Conservation (phyloP, 2,797 vertebrate species). For the Nyctibius grandis region DNA sequence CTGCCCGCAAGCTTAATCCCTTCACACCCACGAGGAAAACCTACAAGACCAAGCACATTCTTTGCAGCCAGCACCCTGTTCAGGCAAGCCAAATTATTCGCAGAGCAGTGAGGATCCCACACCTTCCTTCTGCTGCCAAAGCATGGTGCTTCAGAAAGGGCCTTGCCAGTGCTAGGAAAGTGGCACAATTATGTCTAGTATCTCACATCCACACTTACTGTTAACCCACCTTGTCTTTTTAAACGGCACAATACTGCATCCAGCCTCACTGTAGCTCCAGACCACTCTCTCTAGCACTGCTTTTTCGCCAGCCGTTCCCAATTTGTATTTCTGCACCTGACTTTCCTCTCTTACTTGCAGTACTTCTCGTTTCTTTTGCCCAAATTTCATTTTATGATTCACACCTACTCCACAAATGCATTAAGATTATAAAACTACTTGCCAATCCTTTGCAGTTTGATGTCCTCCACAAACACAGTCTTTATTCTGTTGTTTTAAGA, state of each 20-base stretch:
- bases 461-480: not conserved
- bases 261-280: not conserved
- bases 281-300: not conserved
- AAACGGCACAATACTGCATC: not conserved
- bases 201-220: not conserved
- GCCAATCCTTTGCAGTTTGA: not conserved
- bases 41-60: not conserved
- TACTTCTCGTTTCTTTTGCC: not conserved
- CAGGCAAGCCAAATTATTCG: not conserved
- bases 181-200: not conserved
- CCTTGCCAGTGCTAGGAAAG: not conserved
- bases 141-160: not conserved
- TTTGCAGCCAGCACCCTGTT: not conserved
- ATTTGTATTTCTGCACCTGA: not conserved
- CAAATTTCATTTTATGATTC: not conserved
- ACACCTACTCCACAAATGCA: not conserved
- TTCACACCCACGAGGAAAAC: not conserved
- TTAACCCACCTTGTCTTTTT: not conserved
- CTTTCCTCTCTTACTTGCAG: not conserved
- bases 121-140: not conserved
- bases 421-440: not conserved
- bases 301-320: not conserved
- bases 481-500: not conserved
- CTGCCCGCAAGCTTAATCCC: not conserved
- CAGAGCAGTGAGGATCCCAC: not conserved